A percentile compares a stretch with the other conserved stretches of the same genome.
phyloP scores from a whole-genome alignment of 2,113 vertebrate genomes.

The Hiodon tergisus region DNA sequence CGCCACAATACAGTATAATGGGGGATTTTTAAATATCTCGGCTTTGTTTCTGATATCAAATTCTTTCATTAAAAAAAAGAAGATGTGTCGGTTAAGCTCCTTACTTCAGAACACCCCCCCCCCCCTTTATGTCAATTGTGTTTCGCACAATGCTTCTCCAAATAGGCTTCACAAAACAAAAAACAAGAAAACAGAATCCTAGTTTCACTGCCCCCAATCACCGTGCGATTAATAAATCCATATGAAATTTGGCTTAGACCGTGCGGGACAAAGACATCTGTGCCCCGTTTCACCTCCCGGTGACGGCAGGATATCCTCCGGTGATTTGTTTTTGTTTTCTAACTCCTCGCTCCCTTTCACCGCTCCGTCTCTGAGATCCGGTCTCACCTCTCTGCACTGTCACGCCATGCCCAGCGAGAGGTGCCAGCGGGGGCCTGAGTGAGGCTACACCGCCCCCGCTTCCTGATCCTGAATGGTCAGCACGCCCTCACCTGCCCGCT shows the following conservation, averaged over 20 bases:
- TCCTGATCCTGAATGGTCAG: too few species aligned
- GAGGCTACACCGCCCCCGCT: background rate
- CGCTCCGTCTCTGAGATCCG: background rate
- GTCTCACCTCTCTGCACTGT: background rate
- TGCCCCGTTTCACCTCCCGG: conserved; percentile 49
- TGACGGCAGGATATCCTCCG: conserved; percentile 48
- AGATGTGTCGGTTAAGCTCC: too few species aligned
- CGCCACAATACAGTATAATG: too few species aligned
- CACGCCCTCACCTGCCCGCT: background rate
- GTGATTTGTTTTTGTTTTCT: conserved; percentile 27
- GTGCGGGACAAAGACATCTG: conserved; percentile 50
- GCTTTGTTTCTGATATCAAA: too few species aligned
- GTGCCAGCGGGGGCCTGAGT: background rate
- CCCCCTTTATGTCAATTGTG: background rate
- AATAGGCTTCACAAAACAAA: conserved; percentile 26
- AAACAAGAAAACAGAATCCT: conserved; percentile 25
- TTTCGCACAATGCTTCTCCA: background rate
- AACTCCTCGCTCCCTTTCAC: background rate
- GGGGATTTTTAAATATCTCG: too few species aligned
- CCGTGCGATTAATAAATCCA: conserved; percentile 25
- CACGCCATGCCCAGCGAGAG: background rate
- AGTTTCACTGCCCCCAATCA: conserved; percentile 21
- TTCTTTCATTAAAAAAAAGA: too few species aligned
- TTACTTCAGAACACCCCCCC: too few species aligned
- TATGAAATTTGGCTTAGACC: conserved; percentile 34